Conservation (phyloP, 2,113 vertebrate genomes). For the Syrrhaptes paradoxus region DNA sequence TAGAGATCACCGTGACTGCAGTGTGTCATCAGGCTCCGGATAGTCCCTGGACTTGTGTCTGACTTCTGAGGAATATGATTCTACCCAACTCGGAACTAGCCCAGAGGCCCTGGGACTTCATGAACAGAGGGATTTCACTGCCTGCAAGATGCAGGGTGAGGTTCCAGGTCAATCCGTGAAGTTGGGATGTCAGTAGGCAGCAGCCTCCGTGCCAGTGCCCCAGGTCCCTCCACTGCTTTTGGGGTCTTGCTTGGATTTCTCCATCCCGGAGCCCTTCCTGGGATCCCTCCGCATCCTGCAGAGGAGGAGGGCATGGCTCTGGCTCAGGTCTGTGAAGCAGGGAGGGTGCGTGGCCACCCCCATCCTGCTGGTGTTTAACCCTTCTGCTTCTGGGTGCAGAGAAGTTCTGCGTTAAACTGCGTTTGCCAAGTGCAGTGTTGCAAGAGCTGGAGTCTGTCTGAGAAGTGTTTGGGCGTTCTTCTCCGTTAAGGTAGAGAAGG, state of each 20-base stretch:
- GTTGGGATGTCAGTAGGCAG: background rate
- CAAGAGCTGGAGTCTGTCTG: background rate
- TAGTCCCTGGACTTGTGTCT: background rate
- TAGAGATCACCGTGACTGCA: background rate
- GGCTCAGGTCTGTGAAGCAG: background rate
- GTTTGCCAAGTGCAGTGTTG: background rate
- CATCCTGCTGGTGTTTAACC: background rate
- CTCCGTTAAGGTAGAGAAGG: background rate
- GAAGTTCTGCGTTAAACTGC: background rate
- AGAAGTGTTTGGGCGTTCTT: background rate
- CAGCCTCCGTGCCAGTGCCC: background rate
- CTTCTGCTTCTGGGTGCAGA: background rate
- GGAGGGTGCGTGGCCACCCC: background rate
- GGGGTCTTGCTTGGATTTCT: background rate
- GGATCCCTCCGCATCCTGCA: background rate
- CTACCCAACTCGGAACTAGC: background rate
- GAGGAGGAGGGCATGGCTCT: background rate
- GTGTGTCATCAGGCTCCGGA: background rate
- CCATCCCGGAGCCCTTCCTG: background rate
- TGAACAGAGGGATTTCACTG: background rate
- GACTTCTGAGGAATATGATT: background rate
- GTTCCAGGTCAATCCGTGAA: background rate
- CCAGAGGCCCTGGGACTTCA: background rate
- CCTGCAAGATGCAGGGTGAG: background rate
- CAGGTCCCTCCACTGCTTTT: background rate